A percentile compares a stretch with the other conserved stretches of the same genome.
Evolutionary conservation across 2,113 vertebrate species (phyloP).

Genomic region (Dolichotis patagonum): DNA sequence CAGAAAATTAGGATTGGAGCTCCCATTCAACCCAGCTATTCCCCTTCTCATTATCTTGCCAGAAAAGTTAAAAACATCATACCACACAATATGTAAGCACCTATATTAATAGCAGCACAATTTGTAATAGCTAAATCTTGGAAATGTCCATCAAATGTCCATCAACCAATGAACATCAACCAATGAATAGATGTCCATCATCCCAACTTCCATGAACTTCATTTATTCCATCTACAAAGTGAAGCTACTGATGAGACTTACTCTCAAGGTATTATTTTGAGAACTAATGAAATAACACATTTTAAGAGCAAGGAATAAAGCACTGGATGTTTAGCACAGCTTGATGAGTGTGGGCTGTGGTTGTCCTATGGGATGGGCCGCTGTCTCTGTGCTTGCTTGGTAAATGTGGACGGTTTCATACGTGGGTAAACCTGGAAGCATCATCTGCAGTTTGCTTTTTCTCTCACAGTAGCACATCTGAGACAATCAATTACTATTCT

Average conservation of each 20-base stretch:
- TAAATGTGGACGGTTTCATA: rapidly evolving
- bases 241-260: neutral
- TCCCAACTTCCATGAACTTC: too few relatives aligned
- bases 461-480: neutral
- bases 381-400: neutral
- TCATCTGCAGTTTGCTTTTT: neutral
- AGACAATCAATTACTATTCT: neutral
- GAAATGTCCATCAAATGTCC: too few relatives aligned
- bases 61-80: too few relatives aligned
- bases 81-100: too few relatives aligned
- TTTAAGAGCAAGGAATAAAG: neutral
- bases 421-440: neutral
- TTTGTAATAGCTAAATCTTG: too few relatives aligned
- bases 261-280: neutral
- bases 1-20: too few relatives aligned
- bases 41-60: too few relatives aligned
- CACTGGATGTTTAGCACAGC: too few relatives aligned
- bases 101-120: too few relatives aligned
- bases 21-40: too few relatives aligned
- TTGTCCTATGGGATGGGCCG: neutral
- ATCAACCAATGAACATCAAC: too few relatives aligned
- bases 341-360: neutral
- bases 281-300: neutral
- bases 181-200: too few relatives aligned
- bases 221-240: neutral